Conservation (phyloP, 2,113 vertebrate species). For the Carassius auratus region DNA sequence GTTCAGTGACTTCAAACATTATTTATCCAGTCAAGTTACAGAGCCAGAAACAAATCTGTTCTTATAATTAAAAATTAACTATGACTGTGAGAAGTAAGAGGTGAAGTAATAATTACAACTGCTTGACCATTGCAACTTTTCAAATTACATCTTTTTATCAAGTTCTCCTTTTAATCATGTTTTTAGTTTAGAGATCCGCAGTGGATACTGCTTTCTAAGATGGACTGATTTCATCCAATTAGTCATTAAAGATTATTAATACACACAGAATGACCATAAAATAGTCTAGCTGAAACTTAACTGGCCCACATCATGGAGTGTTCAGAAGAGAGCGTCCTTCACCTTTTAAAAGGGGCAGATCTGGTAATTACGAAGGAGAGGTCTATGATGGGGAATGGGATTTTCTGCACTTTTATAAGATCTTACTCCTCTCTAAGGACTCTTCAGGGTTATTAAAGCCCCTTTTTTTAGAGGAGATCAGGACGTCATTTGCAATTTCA, state of each 20-base stretch:
- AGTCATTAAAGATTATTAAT: background rate
- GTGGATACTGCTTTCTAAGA: background rate
- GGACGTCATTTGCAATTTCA: constrained; percentile 66
- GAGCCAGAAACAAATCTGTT: background rate
- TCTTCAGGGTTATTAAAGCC: constrained; percentile 65
- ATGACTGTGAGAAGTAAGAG: background rate
- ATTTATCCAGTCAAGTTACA: background rate
- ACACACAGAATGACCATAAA: constrained; percentile 1
- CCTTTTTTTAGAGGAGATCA: constrained; percentile 63
- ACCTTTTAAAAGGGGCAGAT: constrained; percentile 69
- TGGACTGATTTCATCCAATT: constrained; percentile 4
- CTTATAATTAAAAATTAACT: background rate
- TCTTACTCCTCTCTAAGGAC: constrained; percentile 73
- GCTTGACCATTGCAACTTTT: background rate
- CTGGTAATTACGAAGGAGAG: constrained; percentile 72
- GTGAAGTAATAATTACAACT: background rate
- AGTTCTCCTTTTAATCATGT: background rate
- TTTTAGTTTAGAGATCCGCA: background rate
- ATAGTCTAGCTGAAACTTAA: constrained; percentile 43
- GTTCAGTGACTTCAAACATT: background rate
- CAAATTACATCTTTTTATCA: background rate
- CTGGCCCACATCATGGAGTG: constrained; percentile 48
- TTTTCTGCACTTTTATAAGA: constrained; percentile 73
- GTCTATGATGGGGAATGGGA: constrained; percentile 73
- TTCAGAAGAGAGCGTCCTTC: constrained; percentile 66